Conservation (phyloP, 2,797 vertebrate genomes). For the Ibycter americanus region DNA sequence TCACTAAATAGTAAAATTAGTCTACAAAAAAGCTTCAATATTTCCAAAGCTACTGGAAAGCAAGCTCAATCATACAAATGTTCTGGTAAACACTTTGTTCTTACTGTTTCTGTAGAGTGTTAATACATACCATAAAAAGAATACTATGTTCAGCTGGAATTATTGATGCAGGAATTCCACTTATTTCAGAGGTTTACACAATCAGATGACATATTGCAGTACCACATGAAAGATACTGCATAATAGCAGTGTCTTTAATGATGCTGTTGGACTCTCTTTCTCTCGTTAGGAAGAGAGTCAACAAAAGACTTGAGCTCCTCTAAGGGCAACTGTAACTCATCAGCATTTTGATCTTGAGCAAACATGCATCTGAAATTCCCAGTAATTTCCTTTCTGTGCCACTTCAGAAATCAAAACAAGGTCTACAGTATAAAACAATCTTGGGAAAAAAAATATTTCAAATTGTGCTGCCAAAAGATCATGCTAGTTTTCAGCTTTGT, state of each 20-base stretch:
- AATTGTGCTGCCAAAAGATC: background rate
- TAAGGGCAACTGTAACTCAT: background rate
- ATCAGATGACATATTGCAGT: background rate
- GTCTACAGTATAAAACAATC: conserved; percentile 12
- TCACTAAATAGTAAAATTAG: background rate
- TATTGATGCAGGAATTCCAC: background rate
- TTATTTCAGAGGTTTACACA: conserved; percentile 33
- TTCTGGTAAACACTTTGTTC: background rate
- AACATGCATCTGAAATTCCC: background rate
- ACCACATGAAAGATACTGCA: background rate
- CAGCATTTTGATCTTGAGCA: conserved; percentile 29
- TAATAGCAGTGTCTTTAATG: background rate
- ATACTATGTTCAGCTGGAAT: conserved; percentile 11
- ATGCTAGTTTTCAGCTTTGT: conserved; percentile 7
- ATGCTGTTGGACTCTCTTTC: background rate
- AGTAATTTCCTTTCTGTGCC: conserved; percentile 7
- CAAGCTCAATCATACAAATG: background rate
- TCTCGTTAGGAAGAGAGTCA: background rate
- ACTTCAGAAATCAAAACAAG: conserved; percentile 33
- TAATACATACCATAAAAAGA: background rate
- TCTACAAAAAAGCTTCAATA: background rate
- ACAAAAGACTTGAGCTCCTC: background rate
- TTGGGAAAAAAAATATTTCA: background rate
- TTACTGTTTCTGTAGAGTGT: background rate
- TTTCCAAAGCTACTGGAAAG: background rate